Evolutionary conservation across 64 coral and sea anemone species (phyloP).

Genomic region (Stichodactyla helianthus): DNA sequence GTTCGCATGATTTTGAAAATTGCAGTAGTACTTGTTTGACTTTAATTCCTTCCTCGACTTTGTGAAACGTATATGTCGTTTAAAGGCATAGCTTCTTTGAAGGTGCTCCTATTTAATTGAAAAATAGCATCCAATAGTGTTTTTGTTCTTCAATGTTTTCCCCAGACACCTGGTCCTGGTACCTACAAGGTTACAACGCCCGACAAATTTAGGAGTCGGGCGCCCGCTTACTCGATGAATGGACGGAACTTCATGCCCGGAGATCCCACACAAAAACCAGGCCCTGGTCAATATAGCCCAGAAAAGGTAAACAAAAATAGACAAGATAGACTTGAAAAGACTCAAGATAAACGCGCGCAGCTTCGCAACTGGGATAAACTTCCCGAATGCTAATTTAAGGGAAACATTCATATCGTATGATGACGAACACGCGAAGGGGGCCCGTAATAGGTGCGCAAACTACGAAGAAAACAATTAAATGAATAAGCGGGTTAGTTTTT

Average conservation of each 20-base stretch:
- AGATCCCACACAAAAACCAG: conserved; percentile 56
- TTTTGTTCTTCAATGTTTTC: not conserved
- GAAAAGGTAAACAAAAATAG: conserved; percentile 38
- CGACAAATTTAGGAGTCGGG: conserved; percentile 12
- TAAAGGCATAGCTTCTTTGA: too few species aligned
- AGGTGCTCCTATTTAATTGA: too few species aligned
- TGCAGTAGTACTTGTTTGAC: too few species aligned
- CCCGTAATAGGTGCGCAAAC: not conserved
- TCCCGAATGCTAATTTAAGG: not conserved
- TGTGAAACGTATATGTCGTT: too few species aligned
- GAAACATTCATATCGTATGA: not conserved
- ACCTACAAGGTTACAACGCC: conserved; percentile 41
- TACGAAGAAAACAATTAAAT: not conserved
- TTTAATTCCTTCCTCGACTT: too few species aligned
- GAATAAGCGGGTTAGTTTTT: too few species aligned
- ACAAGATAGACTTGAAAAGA: not conserved
- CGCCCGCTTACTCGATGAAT: conserved; percentile 62
- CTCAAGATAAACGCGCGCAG: not conserved
- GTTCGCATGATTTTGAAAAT: too few species aligned
- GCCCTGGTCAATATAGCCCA: conserved; percentile 54
- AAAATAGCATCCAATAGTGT: not conserved
- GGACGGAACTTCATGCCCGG: conserved; percentile 60
- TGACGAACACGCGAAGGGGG: not conserved
- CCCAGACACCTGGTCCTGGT: conserved; percentile 50
- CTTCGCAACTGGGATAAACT: not conserved